These are phyloP conservation scores for Corvus cornix DNA, from an alignment of 2,113 vertebrate genomes.

Conservation along the genomic window DNA sequence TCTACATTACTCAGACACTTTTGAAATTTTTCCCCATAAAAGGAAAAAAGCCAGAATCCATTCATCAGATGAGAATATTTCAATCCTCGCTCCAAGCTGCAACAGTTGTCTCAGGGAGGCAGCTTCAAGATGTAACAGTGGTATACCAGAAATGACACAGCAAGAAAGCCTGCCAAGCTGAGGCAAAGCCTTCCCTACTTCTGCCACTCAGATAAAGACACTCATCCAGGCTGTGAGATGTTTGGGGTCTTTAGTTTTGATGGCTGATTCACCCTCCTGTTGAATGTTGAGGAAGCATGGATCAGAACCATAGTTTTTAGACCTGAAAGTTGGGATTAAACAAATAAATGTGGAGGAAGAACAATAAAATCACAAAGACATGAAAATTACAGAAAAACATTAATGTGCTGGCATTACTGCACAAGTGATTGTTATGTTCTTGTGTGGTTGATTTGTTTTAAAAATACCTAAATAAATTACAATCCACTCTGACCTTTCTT, in stretches of 20 bases:
- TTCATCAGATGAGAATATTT: conserved; percentile 42
- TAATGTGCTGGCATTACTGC: neutral
- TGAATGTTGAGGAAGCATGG: rapidly evolving
- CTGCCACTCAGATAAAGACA: neutral
- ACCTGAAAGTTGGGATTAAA: neutral
- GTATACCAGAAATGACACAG: conserved; percentile 12
- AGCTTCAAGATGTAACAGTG: neutral
- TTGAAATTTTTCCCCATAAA: conserved; percentile 32
- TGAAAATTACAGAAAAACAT: neutral
- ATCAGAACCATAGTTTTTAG: neutral
- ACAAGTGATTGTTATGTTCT: neutral
- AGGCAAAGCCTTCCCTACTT: neutral
- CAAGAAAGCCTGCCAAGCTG: neutral
- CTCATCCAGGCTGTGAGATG: neutral
- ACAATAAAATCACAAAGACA: neutral
- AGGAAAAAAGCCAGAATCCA: conserved; percentile 4
- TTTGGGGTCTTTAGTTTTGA: neutral
- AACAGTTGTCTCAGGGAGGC: neutral
- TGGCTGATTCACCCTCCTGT: neutral
- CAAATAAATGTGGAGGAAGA: neutral
- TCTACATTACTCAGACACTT: conserved; percentile 34
- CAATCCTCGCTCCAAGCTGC: neutral
- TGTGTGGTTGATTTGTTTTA: neutral
- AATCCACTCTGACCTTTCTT: neutral
- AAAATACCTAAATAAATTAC: neutral